Evolutionary conservation across 2,797 vertebrate species (phyloP).

Genomic region (Acestrorhynchus altus): DNA sequence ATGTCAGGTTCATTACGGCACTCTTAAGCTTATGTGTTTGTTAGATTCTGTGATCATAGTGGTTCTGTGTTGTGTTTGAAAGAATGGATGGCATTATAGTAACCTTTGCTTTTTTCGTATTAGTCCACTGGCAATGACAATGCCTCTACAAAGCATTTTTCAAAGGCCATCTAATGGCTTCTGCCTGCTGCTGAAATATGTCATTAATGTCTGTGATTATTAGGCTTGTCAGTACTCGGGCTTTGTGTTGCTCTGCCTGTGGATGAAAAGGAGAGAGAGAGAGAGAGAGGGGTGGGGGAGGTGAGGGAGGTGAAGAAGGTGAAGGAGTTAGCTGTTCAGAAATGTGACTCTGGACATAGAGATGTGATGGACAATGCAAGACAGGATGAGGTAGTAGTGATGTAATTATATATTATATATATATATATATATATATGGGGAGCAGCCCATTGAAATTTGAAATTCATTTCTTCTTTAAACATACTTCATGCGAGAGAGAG

Average conservation of each 20-base stretch:
- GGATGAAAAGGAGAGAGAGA: conserved; percentile 48
- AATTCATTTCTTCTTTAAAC: too few species aligned
- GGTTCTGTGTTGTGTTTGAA: conserved; percentile 32
- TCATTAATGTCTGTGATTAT: conserved; percentile 65
- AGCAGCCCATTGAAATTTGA: too few species aligned
- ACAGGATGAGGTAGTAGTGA: neutral
- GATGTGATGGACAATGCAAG: neutral
- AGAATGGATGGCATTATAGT: conserved; percentile 42
- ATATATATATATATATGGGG: too few species aligned
- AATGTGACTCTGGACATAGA: conserved; percentile 13
- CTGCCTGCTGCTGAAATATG: conserved; percentile 63
- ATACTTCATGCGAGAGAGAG: too few species aligned
- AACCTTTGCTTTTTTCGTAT: conserved; percentile 59
- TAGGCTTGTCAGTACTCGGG: conserved; percentile 56
- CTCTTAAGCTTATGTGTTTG: conserved; percentile 23
- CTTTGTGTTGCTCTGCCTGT: conserved; percentile 53
- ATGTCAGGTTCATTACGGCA: conserved; percentile 30
- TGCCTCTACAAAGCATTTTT: conserved; percentile 60
- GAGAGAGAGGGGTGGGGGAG: conserved; percentile 7
- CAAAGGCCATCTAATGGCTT: conserved; percentile 65
- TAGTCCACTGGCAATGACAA: conserved; percentile 59
- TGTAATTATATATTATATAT: too few species aligned
- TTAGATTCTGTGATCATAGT: conserved; percentile 44
- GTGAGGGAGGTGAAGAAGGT: conserved; percentile 14
- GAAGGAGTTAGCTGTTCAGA: neutral